Evolutionary conservation across 2,113 vertebrate genomes (phyloP), one percentile per base, ranked within the genome.

Genomic region (Mobula birostris): DNA sequence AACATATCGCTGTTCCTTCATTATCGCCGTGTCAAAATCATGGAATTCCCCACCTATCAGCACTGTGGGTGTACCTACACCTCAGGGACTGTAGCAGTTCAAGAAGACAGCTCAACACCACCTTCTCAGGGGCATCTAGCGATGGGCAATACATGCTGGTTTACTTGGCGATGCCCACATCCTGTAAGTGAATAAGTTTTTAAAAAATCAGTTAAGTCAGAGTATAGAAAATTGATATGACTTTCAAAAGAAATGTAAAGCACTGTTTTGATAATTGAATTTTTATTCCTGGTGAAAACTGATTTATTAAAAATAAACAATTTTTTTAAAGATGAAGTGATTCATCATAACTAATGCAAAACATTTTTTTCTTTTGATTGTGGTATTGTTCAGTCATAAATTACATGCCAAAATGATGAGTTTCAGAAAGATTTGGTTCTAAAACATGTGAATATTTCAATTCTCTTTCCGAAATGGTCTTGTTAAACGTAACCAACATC

Each of bases 241-340:
- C 68, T 24, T 93, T 61, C 58, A 93, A 74, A 74, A 56, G n/a
- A 76, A 74, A 93, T 76, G 91, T 15, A 93, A 93, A 93, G 48
- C 70, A 74, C 5, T 74, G 32, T 72, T 93, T 74, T 93, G 6
- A 93, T 93, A 74, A 70, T 93, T 76, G 24, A 93, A 74, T 70
- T 74, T 17, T 56, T 74, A 74, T 12, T 76, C 36, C 91, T 76
- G 36, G 70, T 29, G 68, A 40, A 92, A 92, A 11, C 70, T 87
- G 83, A 90, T 90, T 74, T 70, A 93, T 74, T 93, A 74, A 48
- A 74, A 93, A 92, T 70, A 70, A 36, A n/a, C 27, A 63, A 88
- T 63, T 48, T 48, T 48, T 48, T 92, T 74, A 92, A 92, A 70
- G 24, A 87, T 61, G 83, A 40, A 63, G 19, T 91, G 61, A 14